phyloP scores from a whole-genome alignment of 2,797 vertebrate genomes.

The Numenius phaeopus region DNA sequence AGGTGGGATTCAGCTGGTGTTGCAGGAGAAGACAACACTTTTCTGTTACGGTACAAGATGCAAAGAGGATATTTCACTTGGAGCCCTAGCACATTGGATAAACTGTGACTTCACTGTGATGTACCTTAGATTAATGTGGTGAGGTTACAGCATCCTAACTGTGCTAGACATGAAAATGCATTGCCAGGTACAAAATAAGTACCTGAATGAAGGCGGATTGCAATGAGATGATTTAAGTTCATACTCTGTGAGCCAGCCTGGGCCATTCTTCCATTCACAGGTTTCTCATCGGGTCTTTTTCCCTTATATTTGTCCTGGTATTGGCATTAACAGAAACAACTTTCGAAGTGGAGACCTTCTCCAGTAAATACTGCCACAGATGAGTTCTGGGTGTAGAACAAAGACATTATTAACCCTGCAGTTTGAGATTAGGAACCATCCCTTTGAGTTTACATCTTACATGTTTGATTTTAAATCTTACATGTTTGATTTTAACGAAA shows the following conservation, averaged over 20 bases:
- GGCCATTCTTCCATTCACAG: background rate
- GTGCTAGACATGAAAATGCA: background rate
- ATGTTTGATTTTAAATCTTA: background rate
- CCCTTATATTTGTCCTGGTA: background rate
- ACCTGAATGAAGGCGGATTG: background rate
- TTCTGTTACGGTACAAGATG: background rate
- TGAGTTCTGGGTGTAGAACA: background rate
- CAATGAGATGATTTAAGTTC: background rate
- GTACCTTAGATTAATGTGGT: background rate
- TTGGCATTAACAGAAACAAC: background rate
- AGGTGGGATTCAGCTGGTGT: background rate
- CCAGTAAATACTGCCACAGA: background rate
- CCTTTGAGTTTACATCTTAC: background rate
- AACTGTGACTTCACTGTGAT: background rate
- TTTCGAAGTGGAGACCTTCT: background rate
- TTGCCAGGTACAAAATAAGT: background rate
- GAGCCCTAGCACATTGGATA: background rate
- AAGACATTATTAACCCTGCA: background rate
- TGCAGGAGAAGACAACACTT: background rate
- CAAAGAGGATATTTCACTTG: background rate
- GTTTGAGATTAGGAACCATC: background rate
- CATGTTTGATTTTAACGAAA: background rate
- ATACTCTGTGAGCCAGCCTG: background rate
- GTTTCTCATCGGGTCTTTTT: background rate
- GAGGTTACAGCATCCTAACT: background rate